phyloP scores from a whole-genome alignment of 2,888 invertebrate species.

The Melinaea marsaeus region DNA sequence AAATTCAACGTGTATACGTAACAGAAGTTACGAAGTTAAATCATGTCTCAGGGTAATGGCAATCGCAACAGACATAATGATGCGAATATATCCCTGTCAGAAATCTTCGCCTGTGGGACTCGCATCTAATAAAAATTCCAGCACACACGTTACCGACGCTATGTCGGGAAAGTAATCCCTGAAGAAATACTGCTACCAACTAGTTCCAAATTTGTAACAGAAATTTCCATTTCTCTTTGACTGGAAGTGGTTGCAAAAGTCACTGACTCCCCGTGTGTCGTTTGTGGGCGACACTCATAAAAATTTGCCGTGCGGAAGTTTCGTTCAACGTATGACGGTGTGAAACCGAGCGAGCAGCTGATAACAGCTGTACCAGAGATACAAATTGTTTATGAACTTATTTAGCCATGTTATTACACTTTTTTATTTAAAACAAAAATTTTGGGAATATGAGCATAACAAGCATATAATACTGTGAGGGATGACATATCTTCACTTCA shows the following conservation, averaged over 20 bases:
- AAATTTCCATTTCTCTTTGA: conserved; percentile 69
- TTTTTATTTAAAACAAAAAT: too few relatives aligned
- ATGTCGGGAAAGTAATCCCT: conserved; percentile 70
- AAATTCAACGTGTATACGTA: neutral
- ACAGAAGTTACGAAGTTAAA: neutral
- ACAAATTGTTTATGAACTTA: too few relatives aligned
- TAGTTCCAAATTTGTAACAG: conserved; percentile 73
- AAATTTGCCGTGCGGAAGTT: conserved; percentile 69
- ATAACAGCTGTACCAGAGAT: too few relatives aligned
- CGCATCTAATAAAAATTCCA: conserved; percentile 69
- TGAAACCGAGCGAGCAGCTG: too few relatives aligned
- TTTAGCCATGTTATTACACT: too few relatives aligned
- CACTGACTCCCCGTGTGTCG: conserved; percentile 68
- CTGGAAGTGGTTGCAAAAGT: conserved; percentile 70
- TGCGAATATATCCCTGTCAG: conserved; percentile 58
- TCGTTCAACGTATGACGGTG: conserved; percentile 33
- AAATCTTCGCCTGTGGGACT: conserved; percentile 64
- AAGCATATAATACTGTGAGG: too few relatives aligned
- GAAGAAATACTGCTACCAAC: conserved; percentile 70
- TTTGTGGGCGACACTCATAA: conserved; percentile 67
- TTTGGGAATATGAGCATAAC: too few relatives aligned
- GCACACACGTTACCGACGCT: conserved; percentile 62
- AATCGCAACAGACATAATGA: conserved; percentile 33
- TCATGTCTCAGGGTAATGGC: conserved; percentile 4
- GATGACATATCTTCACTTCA: too few relatives aligned